Percentiles rank a stretch among this genome's conserved stretches.
Evolutionary conservation across 2,888 invertebrate species (phyloP).

Genomic region (Chrysodeixis includens): DNA sequence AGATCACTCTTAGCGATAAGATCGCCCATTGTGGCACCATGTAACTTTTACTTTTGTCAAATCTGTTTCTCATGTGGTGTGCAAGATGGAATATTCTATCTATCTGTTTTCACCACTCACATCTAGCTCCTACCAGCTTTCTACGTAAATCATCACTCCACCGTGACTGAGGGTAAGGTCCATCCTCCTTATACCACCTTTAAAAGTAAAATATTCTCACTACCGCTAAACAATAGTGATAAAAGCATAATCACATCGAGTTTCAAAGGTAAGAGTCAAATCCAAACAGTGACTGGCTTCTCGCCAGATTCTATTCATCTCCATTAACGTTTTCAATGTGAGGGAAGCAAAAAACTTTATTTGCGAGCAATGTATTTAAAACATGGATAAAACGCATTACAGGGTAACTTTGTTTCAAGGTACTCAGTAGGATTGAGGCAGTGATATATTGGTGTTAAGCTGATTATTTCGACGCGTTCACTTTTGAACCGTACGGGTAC

Average conservation of each 20-base stretch:
- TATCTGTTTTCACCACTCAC: too few relatives aligned
- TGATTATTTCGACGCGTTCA: conserved; percentile 14
- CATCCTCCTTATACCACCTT: too few relatives aligned
- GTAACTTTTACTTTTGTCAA: too few relatives aligned
- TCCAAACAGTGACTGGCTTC: conserved; percentile 71
- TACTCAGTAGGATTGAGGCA: conserved; percentile 61
- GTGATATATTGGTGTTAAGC: conserved; percentile 31
- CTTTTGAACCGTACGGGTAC: not conserved
- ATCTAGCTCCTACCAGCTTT: too few relatives aligned
- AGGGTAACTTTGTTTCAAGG: conserved; percentile 52
- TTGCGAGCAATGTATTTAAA: conserved; percentile 81
- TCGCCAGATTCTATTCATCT: conserved; percentile 83
- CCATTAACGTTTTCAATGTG: conserved; percentile 82
- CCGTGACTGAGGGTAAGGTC: too few relatives aligned
- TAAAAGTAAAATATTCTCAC: too few relatives aligned
- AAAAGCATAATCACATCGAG: conserved; percentile 40
- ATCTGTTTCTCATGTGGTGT: too few relatives aligned
- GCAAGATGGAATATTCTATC: too few relatives aligned
- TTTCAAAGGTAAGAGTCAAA: conserved; percentile 60
- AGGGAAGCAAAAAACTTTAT: conserved; percentile 82
- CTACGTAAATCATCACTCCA: too few relatives aligned
- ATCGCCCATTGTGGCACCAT: too few relatives aligned
- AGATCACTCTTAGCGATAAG: too few relatives aligned
- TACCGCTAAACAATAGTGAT: not conserved
- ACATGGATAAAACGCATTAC: conserved; percentile 70